Conservation (phyloP, 2,797 vertebrate genomes). For the Halcyon leucocephala region DNA sequence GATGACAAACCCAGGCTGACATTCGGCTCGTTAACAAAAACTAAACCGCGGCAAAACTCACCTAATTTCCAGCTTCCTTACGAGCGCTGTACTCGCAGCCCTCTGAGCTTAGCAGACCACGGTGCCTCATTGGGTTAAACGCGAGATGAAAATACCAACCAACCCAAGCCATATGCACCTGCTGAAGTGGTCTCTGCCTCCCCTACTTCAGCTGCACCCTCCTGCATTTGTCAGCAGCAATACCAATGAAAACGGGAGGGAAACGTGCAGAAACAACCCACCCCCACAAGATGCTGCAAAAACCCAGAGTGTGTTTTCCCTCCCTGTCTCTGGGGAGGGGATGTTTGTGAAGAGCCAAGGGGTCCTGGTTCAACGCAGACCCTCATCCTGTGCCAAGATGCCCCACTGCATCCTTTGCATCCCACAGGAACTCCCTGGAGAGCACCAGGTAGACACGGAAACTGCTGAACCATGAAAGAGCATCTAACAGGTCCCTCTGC, state of each 20-base stretch:
- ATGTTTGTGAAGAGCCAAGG: neutral
- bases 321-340: neutral
- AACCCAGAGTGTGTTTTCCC: neutral
- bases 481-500: slow-evolving; percentile 44
- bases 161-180: rapidly evolving
- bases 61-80: neutral
- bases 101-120: neutral
- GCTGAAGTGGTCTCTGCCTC: neutral
- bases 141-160: neutral
- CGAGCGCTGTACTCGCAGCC: neutral
- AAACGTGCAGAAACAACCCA: rapidly evolving
- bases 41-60: neutral
- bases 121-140: neutral
- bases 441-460: neutral
- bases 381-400: rapidly evolving
- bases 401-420: rapidly evolving
- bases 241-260: no score
- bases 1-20: neutral
- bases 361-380: neutral
- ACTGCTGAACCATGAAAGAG: slow-evolving; percentile 31
- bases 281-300: neutral
- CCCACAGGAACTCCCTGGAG: rapidly evolving
- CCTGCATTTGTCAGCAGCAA: neutral
- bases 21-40: neutral
- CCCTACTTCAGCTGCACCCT: neutral